Base-by-base conservation (phyloP, 2,888 invertebrate genomes). In the Dolichopus griseipennis region DNA sequence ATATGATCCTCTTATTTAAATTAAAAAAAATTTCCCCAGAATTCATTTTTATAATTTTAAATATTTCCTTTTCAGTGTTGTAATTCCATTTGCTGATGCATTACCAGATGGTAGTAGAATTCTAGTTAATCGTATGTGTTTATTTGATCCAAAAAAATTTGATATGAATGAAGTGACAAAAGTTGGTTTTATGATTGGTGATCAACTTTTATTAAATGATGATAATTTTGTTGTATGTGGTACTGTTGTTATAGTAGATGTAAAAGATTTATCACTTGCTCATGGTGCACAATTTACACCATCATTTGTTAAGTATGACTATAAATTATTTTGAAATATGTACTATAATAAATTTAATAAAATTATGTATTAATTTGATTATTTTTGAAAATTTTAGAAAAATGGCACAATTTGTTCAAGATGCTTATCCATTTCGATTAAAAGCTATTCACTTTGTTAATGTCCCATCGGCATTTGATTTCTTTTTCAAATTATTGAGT, bases 371-470 rank as follows among this genome's bases (percentile, higher is more conserved):
- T 4, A 22, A 12, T 15, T 1, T 62, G 12, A 22, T 22, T 62
- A 1, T 61, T 64, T 64, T n/a, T 4, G n/a, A n/a, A n/a, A n/a
- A 22, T 68, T 61, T 65, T 65, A 72, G 71, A 65, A 72, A 72
- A 70, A 69, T 70, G 64, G 66, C 71, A 20, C 66, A 69, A 20
- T 52, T 68, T 12, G 68, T 70, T 12, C 78, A 87, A 85, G 85
- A 87, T 68, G 85, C 84, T 1, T 81, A 83, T 68, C 88, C 88
- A 1, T 73, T 84, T 52, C 82, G 87, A 67, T 83, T 85, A 74
- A 87, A 87, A 76, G 85, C 84, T 8, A 75, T 83, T 33, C 85
- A 87, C 74, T 85, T 84, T 70, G 73, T 86, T 63, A 86, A 87
- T 73, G 83, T 84, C 1, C 85, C 86, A 1, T 68, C 83, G 0